Base-by-base conservation (phyloP, 1,140 invertebrate species). In the Maniola jurtina region DNA sequence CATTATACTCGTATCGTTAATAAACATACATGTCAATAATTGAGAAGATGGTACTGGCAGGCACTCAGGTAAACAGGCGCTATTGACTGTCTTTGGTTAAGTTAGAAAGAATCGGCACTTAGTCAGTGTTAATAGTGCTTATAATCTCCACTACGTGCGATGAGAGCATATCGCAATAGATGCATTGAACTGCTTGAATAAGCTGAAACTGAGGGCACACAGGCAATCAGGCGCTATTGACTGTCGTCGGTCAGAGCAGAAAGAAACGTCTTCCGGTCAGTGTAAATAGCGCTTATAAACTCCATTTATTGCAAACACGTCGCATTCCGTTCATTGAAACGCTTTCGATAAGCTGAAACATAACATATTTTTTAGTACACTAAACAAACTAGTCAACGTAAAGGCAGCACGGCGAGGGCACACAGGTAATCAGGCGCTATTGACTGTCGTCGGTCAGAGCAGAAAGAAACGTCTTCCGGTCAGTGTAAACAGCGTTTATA, bases 171-270 rank as follows among this genome's bases (percentile, higher is more conserved):
- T n/a, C n/a, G n/a, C n/a, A n/a, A n/a, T n/a, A n/a, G n/a, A 33
- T 35, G 54, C 54, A 55, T 55, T 55, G 54, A 55, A 55, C 35
- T 1, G 13, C 54, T 55, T 55, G 33, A 33, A 55, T 55, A 55
- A 33, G 34, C 11, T 55, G 54, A 55, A 55, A 55, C 25, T 33
- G 25, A n/a, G 13, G 33, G 54, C 34, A 55, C 54, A 55, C 54
- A 55, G 33, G 54, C 35, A 55, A 55, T 55, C 54, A 55, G 54
- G 25, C 54, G 25, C 54, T 55, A 55, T 55, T 55, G 54, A 55
- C 48, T 55, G 54, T 55, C 54, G 54, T 55, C 54, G 54, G 54
- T 55, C 54, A 55, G 25, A 55, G 54, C 34, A 55, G 54, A 55
- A 55, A 55, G 54, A 55, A 35, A 55, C 54, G 13, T 55, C 54